Conservation (phyloP, 2,888 invertebrate species). For the Buathra laborator region DNA sequence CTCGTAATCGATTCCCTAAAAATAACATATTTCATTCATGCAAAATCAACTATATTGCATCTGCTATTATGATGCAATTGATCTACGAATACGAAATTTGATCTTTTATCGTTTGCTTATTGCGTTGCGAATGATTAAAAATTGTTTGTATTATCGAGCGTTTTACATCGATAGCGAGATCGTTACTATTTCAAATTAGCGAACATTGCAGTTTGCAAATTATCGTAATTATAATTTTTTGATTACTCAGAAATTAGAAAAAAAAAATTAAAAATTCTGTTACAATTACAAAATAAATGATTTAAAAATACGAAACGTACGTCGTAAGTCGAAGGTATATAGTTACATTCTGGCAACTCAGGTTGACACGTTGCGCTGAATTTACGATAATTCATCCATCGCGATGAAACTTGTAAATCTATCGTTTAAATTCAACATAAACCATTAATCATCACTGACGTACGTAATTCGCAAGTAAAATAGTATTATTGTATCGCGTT, state of each 20-base stretch:
- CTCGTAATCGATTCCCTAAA: slow-evolving; percentile 88
- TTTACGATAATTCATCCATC: slow-evolving; percentile 70
- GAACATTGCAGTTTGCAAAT: too few relatives aligned
- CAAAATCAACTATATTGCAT: neutral
- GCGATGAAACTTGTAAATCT: slow-evolving; percentile 41
- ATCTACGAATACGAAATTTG: too few relatives aligned
- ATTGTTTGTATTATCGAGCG: too few relatives aligned
- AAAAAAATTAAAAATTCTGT: neutral
- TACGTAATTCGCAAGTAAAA: neutral
- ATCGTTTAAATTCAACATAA: neutral
- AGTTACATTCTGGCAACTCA: slow-evolving; percentile 70
- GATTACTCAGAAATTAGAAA: neutral
- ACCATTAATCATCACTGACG: neutral
- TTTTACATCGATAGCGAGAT: too few relatives aligned
- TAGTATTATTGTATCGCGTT: neutral
- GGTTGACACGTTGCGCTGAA: slow-evolving; percentile 59
- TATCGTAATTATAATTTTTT: neutral
- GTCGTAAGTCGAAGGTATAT: slow-evolving; percentile 70
- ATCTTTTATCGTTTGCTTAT: too few relatives aligned
- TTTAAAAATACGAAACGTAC: slow-evolving; percentile 60
- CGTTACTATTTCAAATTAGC: too few relatives aligned
- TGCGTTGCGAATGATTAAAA: too few relatives aligned
- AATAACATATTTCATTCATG: neutral
- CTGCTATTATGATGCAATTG: too few relatives aligned
- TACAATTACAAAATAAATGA: neutral